Evolutionary conservation across 2,113 vertebrate species (phyloP).

Genomic region (Sterrhoptilus dennistouni): DNA sequence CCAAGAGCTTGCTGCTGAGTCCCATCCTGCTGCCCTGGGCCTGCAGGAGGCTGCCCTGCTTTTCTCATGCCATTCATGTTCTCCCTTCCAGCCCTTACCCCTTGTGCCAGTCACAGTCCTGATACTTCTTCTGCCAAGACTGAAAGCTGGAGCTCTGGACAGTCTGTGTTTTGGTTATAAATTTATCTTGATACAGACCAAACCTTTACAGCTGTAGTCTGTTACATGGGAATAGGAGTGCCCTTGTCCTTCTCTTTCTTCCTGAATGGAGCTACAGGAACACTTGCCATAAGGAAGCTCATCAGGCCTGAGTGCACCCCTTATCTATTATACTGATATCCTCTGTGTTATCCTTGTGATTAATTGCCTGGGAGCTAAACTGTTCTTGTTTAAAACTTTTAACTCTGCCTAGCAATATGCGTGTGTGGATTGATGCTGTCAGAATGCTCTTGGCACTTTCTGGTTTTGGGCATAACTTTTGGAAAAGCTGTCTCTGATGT

Average conservation of each 20-base stretch:
- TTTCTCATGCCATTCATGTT: rapidly evolving
- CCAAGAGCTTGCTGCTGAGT: neutral
- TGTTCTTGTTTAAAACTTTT: neutral
- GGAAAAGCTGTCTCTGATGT: neutral
- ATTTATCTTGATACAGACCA: neutral
- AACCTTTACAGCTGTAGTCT: neutral
- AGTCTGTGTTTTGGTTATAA: neutral
- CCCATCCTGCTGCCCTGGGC: neutral
- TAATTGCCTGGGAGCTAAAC: neutral
- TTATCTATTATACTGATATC: neutral
- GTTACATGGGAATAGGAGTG: neutral
- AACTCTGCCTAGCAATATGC: neutral
- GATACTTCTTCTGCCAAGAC: neutral
- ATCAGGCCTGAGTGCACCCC: neutral
- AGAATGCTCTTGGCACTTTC: neutral
- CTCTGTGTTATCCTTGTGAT: neutral
- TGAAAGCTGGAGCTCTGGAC: neutral
- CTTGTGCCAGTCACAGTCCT: neutral
- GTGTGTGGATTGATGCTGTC: neutral
- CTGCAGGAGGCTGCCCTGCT: neutral
- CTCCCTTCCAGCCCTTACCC: neutral
- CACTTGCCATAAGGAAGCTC: neutral
- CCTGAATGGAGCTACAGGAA: neutral
- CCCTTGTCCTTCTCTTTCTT: neutral
- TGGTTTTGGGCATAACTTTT: neutral